Conservation (phyloP, 2,888 invertebrate species). For the Strigamia transsilvanica region DNA sequence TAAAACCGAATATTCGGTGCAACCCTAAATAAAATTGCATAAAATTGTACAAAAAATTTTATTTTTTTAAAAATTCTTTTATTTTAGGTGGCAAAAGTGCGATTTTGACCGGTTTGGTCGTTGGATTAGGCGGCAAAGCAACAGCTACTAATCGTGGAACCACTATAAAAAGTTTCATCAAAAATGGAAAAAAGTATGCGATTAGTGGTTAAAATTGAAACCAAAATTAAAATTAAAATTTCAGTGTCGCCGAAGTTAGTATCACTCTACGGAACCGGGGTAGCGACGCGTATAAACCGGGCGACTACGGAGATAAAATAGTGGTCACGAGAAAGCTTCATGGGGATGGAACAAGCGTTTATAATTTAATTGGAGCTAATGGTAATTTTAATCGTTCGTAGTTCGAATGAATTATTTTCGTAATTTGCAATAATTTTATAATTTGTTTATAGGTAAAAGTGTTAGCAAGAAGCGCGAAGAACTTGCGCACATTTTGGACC, state of each 20-base stretch:
- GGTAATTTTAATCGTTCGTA: constrained; percentile 66
- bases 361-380: constrained; percentile 74
- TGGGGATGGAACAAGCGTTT: constrained; percentile 70
- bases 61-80: constrained; percentile 55
- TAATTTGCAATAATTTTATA: background rate
- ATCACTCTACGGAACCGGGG: constrained; percentile 72
- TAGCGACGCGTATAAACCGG: constrained; percentile 73
- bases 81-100: constrained; percentile 89
- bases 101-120: constrained; percentile 81
- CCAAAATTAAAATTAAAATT: no score
- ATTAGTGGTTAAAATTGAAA: no score
- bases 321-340: constrained; percentile 64
- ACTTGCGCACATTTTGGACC: constrained; percentile 74
- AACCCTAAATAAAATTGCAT: no score
- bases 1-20: no score
- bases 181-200: constrained; percentile 77
- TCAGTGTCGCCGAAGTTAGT: constrained; percentile 62
- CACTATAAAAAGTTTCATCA: constrained; percentile 79
- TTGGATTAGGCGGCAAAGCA: constrained; percentile 84
- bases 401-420: background rate
- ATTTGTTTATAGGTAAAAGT: constrained; percentile 68
- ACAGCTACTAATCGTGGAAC: constrained; percentile 78
- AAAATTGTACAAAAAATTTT: constrained; percentile 55
- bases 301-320: constrained; percentile 68
- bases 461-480: constrained; percentile 77